phyloP scores from a whole-genome alignment of 2,888 invertebrate genomes.

The Sturmia bella region DNA sequence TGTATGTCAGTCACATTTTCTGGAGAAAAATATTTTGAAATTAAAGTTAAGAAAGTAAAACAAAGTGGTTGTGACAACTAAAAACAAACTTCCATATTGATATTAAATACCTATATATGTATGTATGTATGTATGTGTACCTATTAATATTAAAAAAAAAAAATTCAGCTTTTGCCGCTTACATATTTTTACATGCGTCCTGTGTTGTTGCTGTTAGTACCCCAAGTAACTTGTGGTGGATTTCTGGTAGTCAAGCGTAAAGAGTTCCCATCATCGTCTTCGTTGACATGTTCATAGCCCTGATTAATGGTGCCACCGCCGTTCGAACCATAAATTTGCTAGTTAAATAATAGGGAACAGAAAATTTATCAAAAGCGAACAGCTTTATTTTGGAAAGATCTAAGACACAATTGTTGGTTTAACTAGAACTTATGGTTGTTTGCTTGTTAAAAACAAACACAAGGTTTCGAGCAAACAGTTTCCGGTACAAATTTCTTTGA shows the following conservation, averaged over 20 bases:
- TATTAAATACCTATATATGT: constrained; percentile 14
- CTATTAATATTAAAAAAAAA: constrained; percentile 27
- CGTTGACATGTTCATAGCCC: constrained; percentile 87
- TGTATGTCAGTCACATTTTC: no score
- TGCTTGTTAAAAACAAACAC: no score
- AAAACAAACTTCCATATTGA: constrained; percentile 29
- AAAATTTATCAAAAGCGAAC: not conserved
- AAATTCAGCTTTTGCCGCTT: constrained; percentile 9
- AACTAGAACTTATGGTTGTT: no score
- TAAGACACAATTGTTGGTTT: no score
- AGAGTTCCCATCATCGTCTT: constrained; percentile 88
- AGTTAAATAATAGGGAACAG: constrained; percentile 23
- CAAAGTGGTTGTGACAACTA: constrained; percentile 45
- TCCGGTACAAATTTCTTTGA: no score
- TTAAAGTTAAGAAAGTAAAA: constrained; percentile 44
- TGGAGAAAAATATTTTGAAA: constrained; percentile 14
- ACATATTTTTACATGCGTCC: constrained; percentile 77
- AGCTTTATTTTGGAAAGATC: not conserved
- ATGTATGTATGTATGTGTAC: not conserved
- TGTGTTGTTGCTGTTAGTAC: constrained; percentile 76
- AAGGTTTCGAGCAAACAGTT: no score
- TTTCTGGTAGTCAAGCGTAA: constrained; percentile 88
- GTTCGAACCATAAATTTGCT: constrained; percentile 79
- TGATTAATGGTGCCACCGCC: constrained; percentile 89
- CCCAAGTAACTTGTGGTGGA: constrained; percentile 84